phyloP scores from a whole-genome alignment of 2,113 vertebrate species.

The Myocastor coypus region DNA sequence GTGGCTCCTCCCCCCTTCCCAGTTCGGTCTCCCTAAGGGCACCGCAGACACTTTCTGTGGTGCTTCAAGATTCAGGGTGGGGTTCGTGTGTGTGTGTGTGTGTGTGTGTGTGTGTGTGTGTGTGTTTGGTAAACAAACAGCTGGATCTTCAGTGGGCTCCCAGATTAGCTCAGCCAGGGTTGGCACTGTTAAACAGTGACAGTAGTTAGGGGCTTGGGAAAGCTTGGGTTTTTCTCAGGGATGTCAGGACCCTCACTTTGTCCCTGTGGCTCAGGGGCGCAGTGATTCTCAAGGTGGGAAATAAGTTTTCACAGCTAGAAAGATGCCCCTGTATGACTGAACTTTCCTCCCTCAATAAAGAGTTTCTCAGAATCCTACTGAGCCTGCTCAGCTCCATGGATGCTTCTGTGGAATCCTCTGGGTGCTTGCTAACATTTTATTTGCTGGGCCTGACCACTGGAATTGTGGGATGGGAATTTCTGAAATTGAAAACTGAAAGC shows the following conservation, averaged over 20 bases:
- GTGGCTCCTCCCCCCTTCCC: background rate
- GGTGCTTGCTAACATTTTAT: conserved; percentile 17
- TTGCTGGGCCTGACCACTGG: background rate
- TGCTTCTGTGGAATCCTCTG: background rate
- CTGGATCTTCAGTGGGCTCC: background rate
- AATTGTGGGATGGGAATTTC: background rate
- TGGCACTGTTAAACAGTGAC: background rate
- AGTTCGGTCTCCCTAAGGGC: background rate
- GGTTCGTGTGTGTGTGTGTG: background rate
- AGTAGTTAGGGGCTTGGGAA: background rate
- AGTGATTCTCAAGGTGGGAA: background rate
- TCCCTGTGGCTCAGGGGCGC: background rate
- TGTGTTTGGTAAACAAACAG: background rate
- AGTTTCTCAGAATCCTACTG: background rate
- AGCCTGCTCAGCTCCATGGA: background rate
- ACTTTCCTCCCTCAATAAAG: background rate
- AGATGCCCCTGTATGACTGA: background rate
- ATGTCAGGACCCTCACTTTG: too few species aligned
- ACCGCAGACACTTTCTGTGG: background rate
- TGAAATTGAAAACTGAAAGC: background rate
- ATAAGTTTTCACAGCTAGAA: background rate
- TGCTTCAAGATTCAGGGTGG: background rate
- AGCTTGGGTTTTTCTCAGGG: background rate
- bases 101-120: background rate
- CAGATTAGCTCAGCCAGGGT: background rate